phyloP scores from a whole-genome alignment of 2,797 vertebrate genomes.

The Florisuga fusca region DNA sequence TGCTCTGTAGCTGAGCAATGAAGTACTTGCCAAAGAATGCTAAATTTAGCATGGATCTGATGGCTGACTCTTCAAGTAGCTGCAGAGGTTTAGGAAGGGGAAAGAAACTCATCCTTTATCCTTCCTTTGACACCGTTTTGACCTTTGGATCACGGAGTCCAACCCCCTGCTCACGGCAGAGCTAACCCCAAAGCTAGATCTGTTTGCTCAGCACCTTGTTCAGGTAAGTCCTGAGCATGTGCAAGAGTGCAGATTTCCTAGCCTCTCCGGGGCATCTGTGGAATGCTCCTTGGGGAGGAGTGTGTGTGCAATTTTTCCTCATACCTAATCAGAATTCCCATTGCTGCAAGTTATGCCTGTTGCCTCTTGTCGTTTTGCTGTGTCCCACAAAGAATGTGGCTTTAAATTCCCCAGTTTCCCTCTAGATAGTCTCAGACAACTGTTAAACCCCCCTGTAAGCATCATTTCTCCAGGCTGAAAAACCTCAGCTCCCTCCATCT shows the following conservation, averaged over 20 bases:
- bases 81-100: background rate
- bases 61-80: background rate
- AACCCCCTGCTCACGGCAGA: too few relatives aligned
- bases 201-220: background rate
- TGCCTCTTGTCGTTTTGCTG: background rate
- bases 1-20: background rate
- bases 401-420: background rate
- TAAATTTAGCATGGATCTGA: background rate
- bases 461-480: background rate
- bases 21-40: background rate
- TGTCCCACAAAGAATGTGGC: background rate
- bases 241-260: background rate
- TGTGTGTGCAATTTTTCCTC: background rate
- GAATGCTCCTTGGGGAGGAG: background rate
- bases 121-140: too few relatives aligned
- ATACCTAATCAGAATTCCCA: background rate
- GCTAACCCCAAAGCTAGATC: background rate
- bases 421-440: background rate
- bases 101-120: too few relatives aligned
- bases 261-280: background rate
- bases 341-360: background rate
- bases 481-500: background rate
- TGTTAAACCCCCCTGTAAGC: background rate
- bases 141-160: too few relatives aligned
- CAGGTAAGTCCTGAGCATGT: background rate